Evolutionary conservation across 2,113 vertebrate genomes (phyloP), one percentile per base, ranked within the genome.

Genomic region (Eolophus roseicapilla): DNA sequence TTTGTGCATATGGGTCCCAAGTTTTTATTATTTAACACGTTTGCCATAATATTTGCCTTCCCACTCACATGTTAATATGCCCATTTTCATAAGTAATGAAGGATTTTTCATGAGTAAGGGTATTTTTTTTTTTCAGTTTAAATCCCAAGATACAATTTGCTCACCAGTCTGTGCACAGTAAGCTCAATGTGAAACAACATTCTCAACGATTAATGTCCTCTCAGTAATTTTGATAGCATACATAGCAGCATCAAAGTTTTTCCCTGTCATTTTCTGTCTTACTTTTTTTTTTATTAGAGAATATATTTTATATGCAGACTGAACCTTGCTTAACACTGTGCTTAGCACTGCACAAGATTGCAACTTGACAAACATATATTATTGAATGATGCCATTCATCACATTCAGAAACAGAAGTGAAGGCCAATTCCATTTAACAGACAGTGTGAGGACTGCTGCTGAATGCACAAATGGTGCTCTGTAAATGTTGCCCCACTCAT

Each of bases 311-410:
- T 78, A 85, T 90, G 84, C 93, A 95, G 63, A 73, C 84, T 92
- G 91, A 95, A 89, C 93, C 59, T 94, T 86, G n/a, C 70, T 92
- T 96, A 95, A 95, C 94, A 97, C 93, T 95, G 68, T 83, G 70
- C 70, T 95, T 94, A 91, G 88, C 93, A 86, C 93, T 82, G 88
- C 75, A 64, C 82, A 97, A 94, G 95, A 86, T 93, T 93, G 83
- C 91, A 95, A 92, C 90, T 96, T 88, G 77, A 96, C 92, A 92
- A 95, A 95, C 86, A 82, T 97, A 97, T 92, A 97, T 96, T 96
- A 96, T 95, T 97, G 96, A 97, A 93, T 97, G 95, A 97, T 94
- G 96, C 91, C 96, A 97, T 95, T 95, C 96, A 95, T 86, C 95
- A 97, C 95, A 97, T 93, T 95, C 86, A 93, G 86, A 95, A 95